Percentiles rank a stretch among this genome's conserved stretches.
Conservation (phyloP, 1,140 invertebrate species). For the Scaptodrosophila lebanonensis region DNA sequence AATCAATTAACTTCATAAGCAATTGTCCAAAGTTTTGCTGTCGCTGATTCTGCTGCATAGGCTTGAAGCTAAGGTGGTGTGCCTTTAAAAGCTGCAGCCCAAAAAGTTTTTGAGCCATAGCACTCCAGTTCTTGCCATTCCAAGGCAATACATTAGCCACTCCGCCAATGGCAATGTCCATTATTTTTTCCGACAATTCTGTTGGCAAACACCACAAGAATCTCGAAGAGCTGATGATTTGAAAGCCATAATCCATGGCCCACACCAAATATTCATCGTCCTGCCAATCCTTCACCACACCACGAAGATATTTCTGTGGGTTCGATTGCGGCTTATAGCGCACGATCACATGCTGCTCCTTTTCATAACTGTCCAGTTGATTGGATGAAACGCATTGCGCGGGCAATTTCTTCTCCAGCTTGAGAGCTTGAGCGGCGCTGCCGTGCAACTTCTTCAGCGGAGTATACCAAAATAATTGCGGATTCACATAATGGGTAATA, state of each 20-base stretch:
- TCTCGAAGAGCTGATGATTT: slow-evolving; percentile 2
- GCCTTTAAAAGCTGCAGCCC: slow-evolving; percentile 9
- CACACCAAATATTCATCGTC: slow-evolving; percentile 30
- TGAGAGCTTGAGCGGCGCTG: background rate
- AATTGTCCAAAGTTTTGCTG: slow-evolving; percentile 23
- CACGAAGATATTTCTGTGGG: slow-evolving; percentile 25
- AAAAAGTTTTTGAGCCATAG: background rate
- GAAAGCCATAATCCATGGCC: slow-evolving; percentile 41
- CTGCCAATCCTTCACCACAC: background rate
- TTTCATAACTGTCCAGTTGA: background rate
- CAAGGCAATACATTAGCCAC: slow-evolving; percentile 13
- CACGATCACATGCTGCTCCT: slow-evolving; percentile 32
- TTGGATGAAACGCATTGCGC: background rate
- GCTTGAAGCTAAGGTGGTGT: background rate
- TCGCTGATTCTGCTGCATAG: background rate
- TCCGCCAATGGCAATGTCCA: slow-evolving; percentile 8
- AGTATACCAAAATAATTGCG: slow-evolving; percentile 34
- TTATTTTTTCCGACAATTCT: background rate
- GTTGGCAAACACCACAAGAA: slow-evolving; percentile 33
- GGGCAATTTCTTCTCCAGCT: slow-evolving; percentile 12
- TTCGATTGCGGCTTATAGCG: background rate
- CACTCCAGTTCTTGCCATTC: slow-evolving; percentile 8
- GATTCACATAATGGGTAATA: slow-evolving; percentile 38
- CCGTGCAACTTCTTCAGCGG: slow-evolving; percentile 8
- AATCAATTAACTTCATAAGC: background rate